Conservation (phyloP, 1,140 invertebrate species). For the Lordiphosa collinella region DNA sequence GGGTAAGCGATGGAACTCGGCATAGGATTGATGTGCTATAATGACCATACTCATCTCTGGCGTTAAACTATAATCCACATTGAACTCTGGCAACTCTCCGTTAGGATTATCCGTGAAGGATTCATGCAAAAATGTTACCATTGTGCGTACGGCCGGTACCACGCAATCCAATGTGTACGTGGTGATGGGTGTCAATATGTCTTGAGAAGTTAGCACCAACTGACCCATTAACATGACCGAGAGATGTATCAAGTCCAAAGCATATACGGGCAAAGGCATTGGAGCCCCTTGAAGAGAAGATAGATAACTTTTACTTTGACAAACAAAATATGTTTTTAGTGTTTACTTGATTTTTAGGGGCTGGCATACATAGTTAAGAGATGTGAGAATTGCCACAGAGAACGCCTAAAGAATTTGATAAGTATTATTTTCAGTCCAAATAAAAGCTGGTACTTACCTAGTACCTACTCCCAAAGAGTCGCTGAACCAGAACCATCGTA, state of each 20-base stretch:
- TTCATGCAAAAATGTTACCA: conserved; percentile 16
- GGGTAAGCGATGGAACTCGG: not conserved
- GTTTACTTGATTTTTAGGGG: no score
- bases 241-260: not conserved
- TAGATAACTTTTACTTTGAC: no score
- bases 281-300: no score
- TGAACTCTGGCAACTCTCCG: conserved; percentile 5
- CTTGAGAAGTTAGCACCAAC: not conserved
- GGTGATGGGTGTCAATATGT: conserved; percentile 5
- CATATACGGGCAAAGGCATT: not conserved
- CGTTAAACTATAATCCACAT: not conserved
- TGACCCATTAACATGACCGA: not conserved
- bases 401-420: no score
- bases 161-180: conserved; percentile 8
- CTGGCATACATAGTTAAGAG: no score
- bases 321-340: no score
- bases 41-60: not conserved
- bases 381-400: no score
- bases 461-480: no score
- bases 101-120: conserved; percentile 3
- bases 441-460: no score
- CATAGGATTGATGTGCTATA: conserved; percentile 1
- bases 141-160: not conserved
- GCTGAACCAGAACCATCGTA: no score
- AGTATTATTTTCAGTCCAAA: no score